These are phyloP conservation scores for Erynnis tages DNA, from an alignment of 2,888 invertebrate genomes.

Conservation along the genomic window DNA sequence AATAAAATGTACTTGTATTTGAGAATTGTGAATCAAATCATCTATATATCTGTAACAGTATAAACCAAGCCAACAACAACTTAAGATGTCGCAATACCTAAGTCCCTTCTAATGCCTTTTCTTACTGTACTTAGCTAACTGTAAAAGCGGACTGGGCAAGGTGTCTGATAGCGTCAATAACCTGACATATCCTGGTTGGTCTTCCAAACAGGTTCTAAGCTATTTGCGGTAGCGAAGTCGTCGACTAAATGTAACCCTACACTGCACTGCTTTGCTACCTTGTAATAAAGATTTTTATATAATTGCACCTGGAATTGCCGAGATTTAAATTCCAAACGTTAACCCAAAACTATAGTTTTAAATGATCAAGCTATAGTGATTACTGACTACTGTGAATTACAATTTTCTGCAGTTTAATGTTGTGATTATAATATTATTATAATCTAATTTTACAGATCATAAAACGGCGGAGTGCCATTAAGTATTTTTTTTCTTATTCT, in stretches of 20 bases:
- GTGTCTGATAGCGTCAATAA: constrained; percentile 63
- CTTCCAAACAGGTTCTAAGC: constrained; percentile 37
- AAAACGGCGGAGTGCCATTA: too few relatives aligned
- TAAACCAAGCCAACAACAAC: not conserved
- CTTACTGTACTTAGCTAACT: constrained; percentile 40
- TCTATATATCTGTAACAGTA: not conserved
- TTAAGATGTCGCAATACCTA: constrained; percentile 2
- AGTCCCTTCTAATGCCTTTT: constrained; percentile 24
- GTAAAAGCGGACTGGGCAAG: constrained; percentile 45
- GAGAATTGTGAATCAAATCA: too few relatives aligned
- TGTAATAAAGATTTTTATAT: not conserved
- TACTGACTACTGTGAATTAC: too few relatives aligned
- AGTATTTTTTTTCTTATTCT: too few relatives aligned
- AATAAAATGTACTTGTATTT: too few relatives aligned
- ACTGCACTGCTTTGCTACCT: constrained; percentile 25
- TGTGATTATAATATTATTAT: too few relatives aligned
- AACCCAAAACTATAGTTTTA: too few relatives aligned
- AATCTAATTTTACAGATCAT: too few relatives aligned
- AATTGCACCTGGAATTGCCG: too few relatives aligned
- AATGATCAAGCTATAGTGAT: too few relatives aligned
- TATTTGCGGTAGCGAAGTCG: constrained; percentile 27
- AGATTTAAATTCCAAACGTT: too few relatives aligned
- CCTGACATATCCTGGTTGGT: constrained; percentile 51
- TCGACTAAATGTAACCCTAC: constrained; percentile 12
- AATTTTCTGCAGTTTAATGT: too few relatives aligned